Percentiles rank a stretch among this genome's conserved stretches.
These are phyloP conservation scores for Atractosteus spatula DNA, from an alignment of 2,113 vertebrate genomes.

Conservation along the genomic window DNA sequence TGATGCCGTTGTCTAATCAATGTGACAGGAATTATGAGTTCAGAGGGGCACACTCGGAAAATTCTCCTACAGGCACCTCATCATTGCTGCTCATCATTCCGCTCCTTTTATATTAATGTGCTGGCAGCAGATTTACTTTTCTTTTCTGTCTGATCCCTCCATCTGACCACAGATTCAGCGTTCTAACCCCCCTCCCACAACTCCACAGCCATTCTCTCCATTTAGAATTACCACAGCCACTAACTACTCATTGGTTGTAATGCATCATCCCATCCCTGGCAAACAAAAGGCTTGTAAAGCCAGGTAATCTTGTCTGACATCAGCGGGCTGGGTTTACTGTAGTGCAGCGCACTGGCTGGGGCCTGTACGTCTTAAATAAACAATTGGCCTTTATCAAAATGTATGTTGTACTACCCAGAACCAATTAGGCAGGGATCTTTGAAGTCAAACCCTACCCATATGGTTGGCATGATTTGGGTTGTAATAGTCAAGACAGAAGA, in stretches of 20 bases:
- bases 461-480: conserved; percentile 7
- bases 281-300: conserved; percentile 63
- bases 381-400: conserved; percentile 6
- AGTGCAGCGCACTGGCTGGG: not conserved
- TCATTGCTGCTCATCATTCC: conserved; percentile 42
- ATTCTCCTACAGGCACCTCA: conserved; percentile 35
- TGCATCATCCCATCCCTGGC: conserved; percentile 49
- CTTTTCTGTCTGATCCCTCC: conserved; percentile 63
- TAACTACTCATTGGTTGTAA: conserved; percentile 55
- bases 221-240: conserved; percentile 28
- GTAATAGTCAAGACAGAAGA: not conserved
- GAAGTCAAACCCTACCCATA: conserved; percentile 11
- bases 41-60: conserved; percentile 28
- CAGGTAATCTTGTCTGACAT: conserved; percentile 65
- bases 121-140: conserved; percentile 70
- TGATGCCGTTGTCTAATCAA: conserved; percentile 51
- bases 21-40: conserved; percentile 55
- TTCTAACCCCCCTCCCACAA: conserved; percentile 19
- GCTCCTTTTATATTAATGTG: conserved; percentile 59
- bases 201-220: not conserved
- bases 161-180: conserved; percentile 59
- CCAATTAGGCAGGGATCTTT: conserved; percentile 1
- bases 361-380: conserved; percentile 4
- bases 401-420: not conserved
- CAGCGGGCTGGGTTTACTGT: conserved; percentile 32